Base-by-base conservation (phyloP, 2,113 vertebrate species). In the Dipodomys stephensi region DNA sequence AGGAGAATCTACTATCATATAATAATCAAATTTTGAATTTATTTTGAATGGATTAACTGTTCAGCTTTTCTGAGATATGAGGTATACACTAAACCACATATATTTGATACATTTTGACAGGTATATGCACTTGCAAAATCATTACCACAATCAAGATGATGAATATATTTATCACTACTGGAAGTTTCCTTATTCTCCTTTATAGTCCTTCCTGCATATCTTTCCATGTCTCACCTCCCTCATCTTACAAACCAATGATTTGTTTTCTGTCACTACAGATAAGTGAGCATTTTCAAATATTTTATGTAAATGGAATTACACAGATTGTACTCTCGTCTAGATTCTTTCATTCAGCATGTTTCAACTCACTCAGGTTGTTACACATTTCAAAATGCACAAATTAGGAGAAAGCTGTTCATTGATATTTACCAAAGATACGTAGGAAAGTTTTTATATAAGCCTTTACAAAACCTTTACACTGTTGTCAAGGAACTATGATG, bases 141-240 rank as follows among this genome's bases (percentile, higher is more conserved):
- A 74, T 62, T n/a, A 88, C n/a, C n/a, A 69, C 12, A 62, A 89
- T 89, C 68, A 90, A 87, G 12, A 73, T 62, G 39, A 81, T 80
- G 25, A 32, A 35, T 60, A 62, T 53, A 83, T 22, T 32, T 4
- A 82, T 60, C 16, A 88, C 25, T 53, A 19, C 72, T 46, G 72
- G 79, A 92, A 44, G 60, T 68, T 62, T 57, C 22, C 28, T 19
- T 80, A 39, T 69, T n/a, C 1, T 57, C 49, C 49, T 84, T 64
- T 2, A 49, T 71, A 65, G 32, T 78, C 27, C 28, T 27, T 76
- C 62, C 80, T 85, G 81, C 18, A 2, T 72, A 44, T 28, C 23
- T 11, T 73, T 83, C 9, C n/a, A 65, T n/a, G 69, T 20, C 49
- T 30, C 39, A 53, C 27, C 27, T 77, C 4, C 4, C 7, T 19